Percentiles rank a stretch among this genome's conserved stretches.
These are phyloP conservation scores for Euphonia xanthogaster DNA, from an alignment of 2,797 vertebrate genomes.

Conservation along the genomic window DNA sequence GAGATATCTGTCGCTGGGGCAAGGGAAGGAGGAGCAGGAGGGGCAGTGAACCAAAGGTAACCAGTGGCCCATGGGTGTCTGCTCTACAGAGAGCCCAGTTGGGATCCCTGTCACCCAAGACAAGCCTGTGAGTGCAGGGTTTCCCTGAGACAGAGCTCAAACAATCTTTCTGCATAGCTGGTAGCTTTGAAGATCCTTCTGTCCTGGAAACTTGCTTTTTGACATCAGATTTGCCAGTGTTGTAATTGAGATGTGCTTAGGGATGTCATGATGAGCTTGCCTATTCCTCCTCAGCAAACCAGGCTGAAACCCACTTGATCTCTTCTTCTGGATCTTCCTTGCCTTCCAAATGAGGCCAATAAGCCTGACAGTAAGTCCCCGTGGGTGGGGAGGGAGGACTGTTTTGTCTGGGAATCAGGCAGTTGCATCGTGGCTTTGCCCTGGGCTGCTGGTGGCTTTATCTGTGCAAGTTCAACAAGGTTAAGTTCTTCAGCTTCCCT, in stretches of 20 bases:
- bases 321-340: background rate
- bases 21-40: background rate
- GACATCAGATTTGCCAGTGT: background rate
- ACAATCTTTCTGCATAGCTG: background rate
- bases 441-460: background rate
- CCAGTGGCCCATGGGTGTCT: fast-evolving
- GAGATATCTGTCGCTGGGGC: background rate
- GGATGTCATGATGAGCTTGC: background rate
- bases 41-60: background rate
- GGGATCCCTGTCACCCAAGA: background rate
- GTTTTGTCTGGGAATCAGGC: background rate
- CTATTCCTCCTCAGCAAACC: background rate
- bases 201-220: background rate
- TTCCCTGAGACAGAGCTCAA: background rate
- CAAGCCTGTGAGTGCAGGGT: background rate
- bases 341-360: background rate
- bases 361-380: background rate
- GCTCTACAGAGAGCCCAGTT: background rate
- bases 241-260: background rate
- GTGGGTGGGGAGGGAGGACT: background rate
- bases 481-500: constrained; percentile 29
- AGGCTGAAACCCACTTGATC: background rate
- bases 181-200: background rate
- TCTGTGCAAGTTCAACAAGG: constrained; percentile 10
- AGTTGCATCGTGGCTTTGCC: background rate